These are phyloP conservation scores for Heteromurus nitidus DNA, from an alignment of 2,888 invertebrate species.

Conservation along the genomic window DNA sequence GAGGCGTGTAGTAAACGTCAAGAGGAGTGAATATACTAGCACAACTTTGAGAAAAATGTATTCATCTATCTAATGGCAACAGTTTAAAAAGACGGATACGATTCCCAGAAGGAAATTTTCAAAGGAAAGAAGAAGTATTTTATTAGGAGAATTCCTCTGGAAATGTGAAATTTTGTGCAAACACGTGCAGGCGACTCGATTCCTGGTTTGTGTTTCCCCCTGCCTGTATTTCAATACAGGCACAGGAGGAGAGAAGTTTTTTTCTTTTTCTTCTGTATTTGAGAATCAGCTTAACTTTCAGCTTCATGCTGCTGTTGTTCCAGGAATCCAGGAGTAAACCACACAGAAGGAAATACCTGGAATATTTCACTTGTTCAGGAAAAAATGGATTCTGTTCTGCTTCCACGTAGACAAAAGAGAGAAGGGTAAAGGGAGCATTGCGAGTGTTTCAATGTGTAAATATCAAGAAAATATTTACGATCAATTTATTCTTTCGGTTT, in stretches of 20 bases:
- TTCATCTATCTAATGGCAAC: slow-evolving; percentile 26
- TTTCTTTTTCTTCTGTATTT: no score
- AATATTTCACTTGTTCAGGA: background rate
- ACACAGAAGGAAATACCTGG: slow-evolving; percentile 13
- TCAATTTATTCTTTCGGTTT: slow-evolving; percentile 59
- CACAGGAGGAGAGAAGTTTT: no score
- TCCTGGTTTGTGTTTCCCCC: no score
- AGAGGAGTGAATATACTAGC: background rate
- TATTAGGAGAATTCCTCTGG: slow-evolving; percentile 40
- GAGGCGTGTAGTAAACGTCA: no score
- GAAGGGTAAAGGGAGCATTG: slow-evolving; percentile 14
- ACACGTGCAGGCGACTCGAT: no score
- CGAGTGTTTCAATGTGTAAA: slow-evolving; percentile 43
- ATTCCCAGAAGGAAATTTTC: slow-evolving; percentile 10
- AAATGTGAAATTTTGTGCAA: no score
- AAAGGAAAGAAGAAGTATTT: slow-evolving; percentile 9
- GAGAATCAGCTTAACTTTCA: slow-evolving; percentile 47
- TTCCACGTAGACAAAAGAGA: background rate
- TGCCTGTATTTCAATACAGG: no score
- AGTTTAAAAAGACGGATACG: slow-evolving; percentile 18
- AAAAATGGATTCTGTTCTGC: background rate
- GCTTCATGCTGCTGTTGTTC: slow-evolving; percentile 28
- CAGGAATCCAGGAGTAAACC: slow-evolving; percentile 56
- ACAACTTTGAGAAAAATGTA: background rate
- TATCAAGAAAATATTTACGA: slow-evolving; percentile 53